A percentile compares a stretch with the other conserved stretches of the same genome.
Conservation (phyloP, 2,888 invertebrate species). For the Embidobia sp. region DNA sequence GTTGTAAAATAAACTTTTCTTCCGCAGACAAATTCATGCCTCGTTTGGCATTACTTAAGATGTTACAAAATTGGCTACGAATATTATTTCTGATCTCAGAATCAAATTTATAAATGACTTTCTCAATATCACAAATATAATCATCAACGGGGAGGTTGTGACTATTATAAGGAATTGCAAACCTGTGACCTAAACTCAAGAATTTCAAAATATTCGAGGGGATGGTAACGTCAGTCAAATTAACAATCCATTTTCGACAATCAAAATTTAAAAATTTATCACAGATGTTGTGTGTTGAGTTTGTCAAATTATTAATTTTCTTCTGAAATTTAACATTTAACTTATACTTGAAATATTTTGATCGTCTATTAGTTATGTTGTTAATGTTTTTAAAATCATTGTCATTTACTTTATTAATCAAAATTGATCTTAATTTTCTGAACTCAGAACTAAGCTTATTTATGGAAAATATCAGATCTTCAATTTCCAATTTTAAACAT, state of each 20-base stretch:
- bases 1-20: not conserved
- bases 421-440: not conserved
- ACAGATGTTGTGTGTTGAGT: not conserved
- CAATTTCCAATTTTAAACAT: not conserved
- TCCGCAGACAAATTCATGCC: not conserved
- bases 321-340: not conserved
- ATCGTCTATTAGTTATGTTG: not conserved
- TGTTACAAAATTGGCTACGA: too few relatives aligned
- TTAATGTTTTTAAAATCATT: not conserved
- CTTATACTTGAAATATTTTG: not conserved
- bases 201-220: not conserved
- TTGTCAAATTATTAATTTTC: not conserved
- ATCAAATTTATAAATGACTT: not conserved
- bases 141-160: not conserved
- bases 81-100: too few relatives aligned
- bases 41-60: not conserved
- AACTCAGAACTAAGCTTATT: not conserved
- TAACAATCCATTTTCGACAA: not conserved
- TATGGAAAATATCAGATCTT: not conserved
- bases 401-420: not conserved
- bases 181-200: not conserved
- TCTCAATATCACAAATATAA: conserved; percentile 1
- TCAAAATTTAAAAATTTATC: not conserved
- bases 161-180: not conserved
- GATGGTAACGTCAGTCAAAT: not conserved